These are phyloP conservation scores for Panagrolaimus sp. DNA, from an alignment of 1,140 invertebrate genomes.

Conservation along the genomic window DNA sequence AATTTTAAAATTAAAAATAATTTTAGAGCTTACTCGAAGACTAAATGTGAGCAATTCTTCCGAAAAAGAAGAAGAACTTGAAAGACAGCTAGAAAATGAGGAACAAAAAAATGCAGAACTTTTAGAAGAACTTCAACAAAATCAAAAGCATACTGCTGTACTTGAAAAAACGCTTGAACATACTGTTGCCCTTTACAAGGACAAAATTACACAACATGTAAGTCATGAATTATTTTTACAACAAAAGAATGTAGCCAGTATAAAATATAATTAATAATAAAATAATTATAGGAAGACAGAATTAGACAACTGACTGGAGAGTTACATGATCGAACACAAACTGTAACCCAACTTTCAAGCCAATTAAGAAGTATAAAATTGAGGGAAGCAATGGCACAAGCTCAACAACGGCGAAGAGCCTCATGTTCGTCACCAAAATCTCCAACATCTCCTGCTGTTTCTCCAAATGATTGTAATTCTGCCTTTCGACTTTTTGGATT, in stretches of 20 bases:
- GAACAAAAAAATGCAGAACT: slow-evolving; percentile 13
- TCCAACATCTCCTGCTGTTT: slow-evolving; percentile 14
- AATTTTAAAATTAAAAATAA: not conserved
- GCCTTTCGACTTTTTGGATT: slow-evolving; percentile 7
- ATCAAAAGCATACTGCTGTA: not conserved
- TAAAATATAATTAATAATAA: not conserved
- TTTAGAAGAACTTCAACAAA: slow-evolving; percentile 10
- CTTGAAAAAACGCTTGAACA: not conserved
- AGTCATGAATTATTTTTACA: not conserved
- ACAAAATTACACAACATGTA: slow-evolving; percentile 22
- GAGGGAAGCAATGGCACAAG: slow-evolving; percentile 27
- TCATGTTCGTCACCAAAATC: slow-evolving; percentile 18
- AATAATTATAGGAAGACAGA: slow-evolving; percentile 18
- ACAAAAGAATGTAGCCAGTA: not conserved
- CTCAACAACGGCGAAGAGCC: slow-evolving; percentile 22
- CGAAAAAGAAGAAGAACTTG: slow-evolving; percentile 8
- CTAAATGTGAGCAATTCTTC: not conserved
- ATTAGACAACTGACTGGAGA: slow-evolving; percentile 19
- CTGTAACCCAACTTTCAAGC: slow-evolving; percentile 24
- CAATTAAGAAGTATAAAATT: slow-evolving; percentile 20
- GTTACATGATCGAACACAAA: slow-evolving; percentile 22
- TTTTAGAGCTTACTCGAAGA: not conserved
- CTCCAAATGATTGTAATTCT: not conserved
- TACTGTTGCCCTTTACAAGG: slow-evolving; percentile 11
- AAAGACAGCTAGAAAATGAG: slow-evolving; percentile 11